phyloP scores from a whole-genome alignment of 2,797 vertebrate species.

The Pantherophis alleghaniensis region DNA sequence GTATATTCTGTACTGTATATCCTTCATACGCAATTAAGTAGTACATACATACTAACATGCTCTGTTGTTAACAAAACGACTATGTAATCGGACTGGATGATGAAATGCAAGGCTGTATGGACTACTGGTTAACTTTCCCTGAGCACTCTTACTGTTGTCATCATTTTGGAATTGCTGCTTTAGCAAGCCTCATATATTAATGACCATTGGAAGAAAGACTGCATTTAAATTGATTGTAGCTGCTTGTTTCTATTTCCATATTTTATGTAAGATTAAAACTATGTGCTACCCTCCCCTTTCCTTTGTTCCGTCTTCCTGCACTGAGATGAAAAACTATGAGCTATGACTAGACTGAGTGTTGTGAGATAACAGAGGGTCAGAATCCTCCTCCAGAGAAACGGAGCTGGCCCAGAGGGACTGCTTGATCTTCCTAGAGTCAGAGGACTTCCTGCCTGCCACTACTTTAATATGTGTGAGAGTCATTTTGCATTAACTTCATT shows the following conservation, averaged over 20 bases:
- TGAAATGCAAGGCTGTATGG: background rate
- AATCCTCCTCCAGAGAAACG: constrained; percentile 34
- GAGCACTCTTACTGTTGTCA: background rate
- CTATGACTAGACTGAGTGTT: constrained; percentile 17
- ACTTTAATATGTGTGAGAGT: constrained; percentile 58
- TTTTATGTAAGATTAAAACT: background rate
- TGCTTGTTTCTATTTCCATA: background rate
- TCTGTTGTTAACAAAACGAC: background rate
- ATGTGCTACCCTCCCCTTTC: background rate
- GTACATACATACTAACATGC: background rate
- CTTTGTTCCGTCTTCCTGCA: background rate
- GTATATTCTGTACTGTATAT: background rate
- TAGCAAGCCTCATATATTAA: background rate
- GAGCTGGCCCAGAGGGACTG: constrained; percentile 44
- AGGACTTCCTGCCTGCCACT: constrained; percentile 35
- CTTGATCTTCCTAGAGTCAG: constrained; percentile 48
- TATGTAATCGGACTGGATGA: background rate
- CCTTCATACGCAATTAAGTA: background rate
- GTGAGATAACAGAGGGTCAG: constrained; percentile 19
- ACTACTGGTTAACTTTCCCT: background rate
- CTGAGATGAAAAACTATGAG: constrained; percentile 19
- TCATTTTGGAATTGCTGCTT: background rate
- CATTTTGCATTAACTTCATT: constrained; percentile 53
- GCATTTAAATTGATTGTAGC: background rate
- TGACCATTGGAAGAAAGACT: background rate